phyloP scores from a whole-genome alignment of 2,113 vertebrate genomes.

The Leucoraja erinaceus region DNA sequence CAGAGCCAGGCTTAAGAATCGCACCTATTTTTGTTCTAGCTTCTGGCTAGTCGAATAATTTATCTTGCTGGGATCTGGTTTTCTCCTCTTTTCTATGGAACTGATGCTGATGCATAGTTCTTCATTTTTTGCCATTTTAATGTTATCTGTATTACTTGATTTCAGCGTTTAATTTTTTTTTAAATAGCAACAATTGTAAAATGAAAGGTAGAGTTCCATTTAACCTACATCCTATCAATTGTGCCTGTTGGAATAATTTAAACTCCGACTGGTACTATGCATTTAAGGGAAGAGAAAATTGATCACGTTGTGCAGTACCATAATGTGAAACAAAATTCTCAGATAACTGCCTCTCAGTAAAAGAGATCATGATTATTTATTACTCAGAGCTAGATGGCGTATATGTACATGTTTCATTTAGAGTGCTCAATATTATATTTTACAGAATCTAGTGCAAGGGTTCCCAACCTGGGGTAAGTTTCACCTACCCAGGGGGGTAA shows the following conservation, averaged over 20 bases:
- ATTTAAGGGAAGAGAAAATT: not conserved
- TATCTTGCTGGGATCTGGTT: not conserved
- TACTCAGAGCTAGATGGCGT: not conserved
- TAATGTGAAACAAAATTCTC: not conserved
- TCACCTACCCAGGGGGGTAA: no score
- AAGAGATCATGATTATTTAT: not conserved
- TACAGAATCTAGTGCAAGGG: not conserved
- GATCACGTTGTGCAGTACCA: no score
- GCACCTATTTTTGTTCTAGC: slow-evolving; percentile 6
- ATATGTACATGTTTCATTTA: not conserved
- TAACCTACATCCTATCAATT: not conserved
- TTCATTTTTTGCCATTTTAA: not conserved
- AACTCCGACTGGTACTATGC: not conserved
- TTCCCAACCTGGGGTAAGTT: no score
- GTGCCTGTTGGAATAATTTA: not conserved
- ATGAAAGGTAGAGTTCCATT: not conserved
- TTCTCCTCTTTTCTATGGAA: not conserved
- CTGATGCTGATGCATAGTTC: not conserved
- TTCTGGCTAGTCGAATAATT: slow-evolving; percentile 1
- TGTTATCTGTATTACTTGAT: no score
- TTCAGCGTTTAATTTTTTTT: not conserved
- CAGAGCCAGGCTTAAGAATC: slow-evolving; percentile 32
- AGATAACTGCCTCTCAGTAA: not conserved
- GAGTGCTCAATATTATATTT: no score
- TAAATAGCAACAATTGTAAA: not conserved